Base-by-base conservation (phyloP, 2,888 invertebrate species). In the Bombylius major region DNA sequence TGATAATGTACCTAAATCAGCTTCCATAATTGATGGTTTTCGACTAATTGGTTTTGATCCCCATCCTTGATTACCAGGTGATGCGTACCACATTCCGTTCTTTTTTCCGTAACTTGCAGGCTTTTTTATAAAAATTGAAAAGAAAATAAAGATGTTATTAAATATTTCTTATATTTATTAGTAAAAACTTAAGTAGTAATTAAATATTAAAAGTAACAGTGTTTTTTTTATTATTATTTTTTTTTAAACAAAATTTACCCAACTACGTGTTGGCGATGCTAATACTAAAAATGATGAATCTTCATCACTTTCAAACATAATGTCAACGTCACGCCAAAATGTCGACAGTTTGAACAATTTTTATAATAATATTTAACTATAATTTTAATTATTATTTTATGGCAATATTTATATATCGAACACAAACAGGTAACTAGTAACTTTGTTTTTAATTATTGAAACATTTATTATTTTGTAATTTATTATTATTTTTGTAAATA, bases 101-200 rank as follows among this genome's bases (percentile, higher is more conserved):
- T 90, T 91, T 76, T 89, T 90, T 59, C 90, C 90, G 79, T 91
- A 90, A 74, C 89, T 89, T 62, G 89, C 89, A 67, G 89, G 87
- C 89, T 90, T 75, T 50, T 23, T 23, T 23, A 23, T 23, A 23
- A 23, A 23, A 34, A 31, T 47, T 47, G 31, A 1, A 56, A 14
- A n/a, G 56, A 54, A 51, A 32, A 56, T 45, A 53, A 23, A 23
- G 23, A 23, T 23, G 3, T 23, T 23, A 23, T 23, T 23, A 23
- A 23, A 23, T 23, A 23, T 23, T 23, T 23, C 23, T 23, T n/a
- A n/a, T n/a, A n/a, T 23, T 23, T 23, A 23, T 23, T 23, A 23
- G 23, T 23, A 23, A 23, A 23, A 23, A 23, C 23, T 23, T 23
- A 23, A 23, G 23, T 23, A 23, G 3, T 23, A 7, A 8, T 36